phyloP scores from a whole-genome alignment of 2,797 vertebrate species.

The Crenichthys baileyi region DNA sequence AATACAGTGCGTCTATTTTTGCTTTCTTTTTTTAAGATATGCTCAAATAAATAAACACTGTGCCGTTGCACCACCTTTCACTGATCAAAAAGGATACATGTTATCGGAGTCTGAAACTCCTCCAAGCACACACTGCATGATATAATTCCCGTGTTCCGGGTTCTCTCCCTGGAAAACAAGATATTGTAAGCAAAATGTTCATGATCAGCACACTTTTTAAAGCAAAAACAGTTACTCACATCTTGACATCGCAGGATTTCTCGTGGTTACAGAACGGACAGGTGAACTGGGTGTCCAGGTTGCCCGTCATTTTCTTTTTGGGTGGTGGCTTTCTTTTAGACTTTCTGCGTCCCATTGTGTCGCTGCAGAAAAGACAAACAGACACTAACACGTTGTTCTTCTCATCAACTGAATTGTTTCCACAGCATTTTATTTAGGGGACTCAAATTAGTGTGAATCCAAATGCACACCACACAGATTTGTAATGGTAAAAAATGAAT shows the following conservation, averaged over 20 bases:
- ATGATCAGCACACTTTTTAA: neutral
- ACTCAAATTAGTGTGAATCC: neutral
- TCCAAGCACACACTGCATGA: constrained; percentile 94
- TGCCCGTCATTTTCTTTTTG: constrained; percentile 93
- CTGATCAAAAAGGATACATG: constrained; percentile 88
- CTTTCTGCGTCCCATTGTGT: constrained; percentile 89
- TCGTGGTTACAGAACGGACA: constrained; percentile 97
- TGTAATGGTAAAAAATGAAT: neutral
- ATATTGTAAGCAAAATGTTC: neutral
- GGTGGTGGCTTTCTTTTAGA: constrained; percentile 93
- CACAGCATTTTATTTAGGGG: neutral
- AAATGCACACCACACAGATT: neutral
- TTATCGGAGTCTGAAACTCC: constrained; percentile 96
- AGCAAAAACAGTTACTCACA: constrained; percentile 76
- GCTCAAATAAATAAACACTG: neutral
- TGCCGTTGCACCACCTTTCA: neutral
- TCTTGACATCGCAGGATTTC: constrained; percentile 95
- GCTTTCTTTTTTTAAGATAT: neutral
- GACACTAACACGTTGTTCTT: accelerated
- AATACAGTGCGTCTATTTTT: neutral
- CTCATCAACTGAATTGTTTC: neutral
- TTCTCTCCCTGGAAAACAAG: constrained; percentile 85
- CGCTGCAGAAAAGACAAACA: constrained; percentile 17
- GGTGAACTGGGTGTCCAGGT: constrained; percentile 92
- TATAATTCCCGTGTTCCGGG: constrained; percentile 94